These are phyloP conservation scores for Diorhabda sublineata DNA, from an alignment of 1,140 invertebrate genomes.

Conservation along the genomic window DNA sequence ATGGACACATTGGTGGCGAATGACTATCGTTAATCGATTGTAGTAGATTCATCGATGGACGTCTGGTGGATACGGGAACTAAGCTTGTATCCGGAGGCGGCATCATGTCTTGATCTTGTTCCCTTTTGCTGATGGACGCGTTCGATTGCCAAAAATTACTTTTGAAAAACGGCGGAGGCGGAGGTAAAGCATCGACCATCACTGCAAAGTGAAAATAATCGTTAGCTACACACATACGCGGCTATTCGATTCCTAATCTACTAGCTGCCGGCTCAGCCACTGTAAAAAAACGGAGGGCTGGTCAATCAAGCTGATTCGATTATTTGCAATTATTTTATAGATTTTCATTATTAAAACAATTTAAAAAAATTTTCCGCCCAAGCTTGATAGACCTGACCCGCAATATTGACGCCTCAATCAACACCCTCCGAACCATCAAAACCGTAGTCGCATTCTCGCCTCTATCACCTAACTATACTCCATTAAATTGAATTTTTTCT, in stretches of 20 bases:
- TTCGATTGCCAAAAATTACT: conserved; percentile 45
- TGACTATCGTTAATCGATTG: conserved; percentile 34
- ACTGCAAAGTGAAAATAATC: conserved; percentile 44
- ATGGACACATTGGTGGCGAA: conserved; percentile 47
- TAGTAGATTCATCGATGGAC: conserved; percentile 51
- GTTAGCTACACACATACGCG: conserved; percentile 33
- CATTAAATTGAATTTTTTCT: not conserved
- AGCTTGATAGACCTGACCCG: conserved; percentile 46
- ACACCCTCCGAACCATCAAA: conserved; percentile 27
- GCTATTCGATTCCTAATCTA: conserved; percentile 36
- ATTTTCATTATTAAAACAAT: not conserved
- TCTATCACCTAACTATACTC: not conserved
- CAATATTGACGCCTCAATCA: conserved; percentile 42
- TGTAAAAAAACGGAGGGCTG: conserved; percentile 43
- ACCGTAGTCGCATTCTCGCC: not conserved
- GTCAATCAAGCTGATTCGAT: conserved; percentile 42
- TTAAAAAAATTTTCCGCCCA: conserved; percentile 21
- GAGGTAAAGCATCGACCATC: conserved; percentile 30
- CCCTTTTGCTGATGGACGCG: conserved; percentile 41
- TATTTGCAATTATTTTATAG: not conserved
- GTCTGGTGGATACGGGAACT: conserved; percentile 52
- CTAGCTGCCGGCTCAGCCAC: conserved; percentile 46
- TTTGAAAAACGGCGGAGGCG: conserved; percentile 38
- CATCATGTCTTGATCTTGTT: conserved; percentile 57
- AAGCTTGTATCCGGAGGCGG: conserved; percentile 56